Conservation (phyloP, 2,113 vertebrate species). For the Triplophysa rosa region DNA sequence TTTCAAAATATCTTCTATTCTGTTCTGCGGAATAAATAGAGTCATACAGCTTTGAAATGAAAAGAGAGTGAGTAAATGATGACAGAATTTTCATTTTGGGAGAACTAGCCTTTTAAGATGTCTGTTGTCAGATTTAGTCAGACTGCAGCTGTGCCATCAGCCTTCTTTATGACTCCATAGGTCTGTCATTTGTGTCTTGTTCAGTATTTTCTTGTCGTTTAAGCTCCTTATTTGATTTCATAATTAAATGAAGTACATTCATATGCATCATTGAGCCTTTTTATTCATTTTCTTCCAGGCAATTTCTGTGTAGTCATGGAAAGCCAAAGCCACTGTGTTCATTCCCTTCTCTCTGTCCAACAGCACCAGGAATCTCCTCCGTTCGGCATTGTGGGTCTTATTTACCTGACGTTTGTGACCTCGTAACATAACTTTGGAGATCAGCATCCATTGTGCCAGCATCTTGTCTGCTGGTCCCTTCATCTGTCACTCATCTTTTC, state of each 20-base stretch:
- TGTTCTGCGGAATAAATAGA: no score
- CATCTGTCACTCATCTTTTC: slow-evolving; percentile 39
- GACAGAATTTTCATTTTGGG: no score
- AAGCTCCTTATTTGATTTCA: no score
- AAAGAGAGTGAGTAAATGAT: no score
- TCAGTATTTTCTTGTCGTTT: no score
- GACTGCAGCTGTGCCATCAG: slow-evolving; percentile 2
- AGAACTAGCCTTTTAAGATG: background rate
- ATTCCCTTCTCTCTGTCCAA: slow-evolving; percentile 46
- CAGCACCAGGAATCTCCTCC: slow-evolving; percentile 46
- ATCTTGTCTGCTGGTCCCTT: slow-evolving; percentile 46
- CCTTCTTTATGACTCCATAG: background rate
- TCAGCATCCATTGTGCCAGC: slow-evolving; percentile 34
- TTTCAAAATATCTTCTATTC: no score
- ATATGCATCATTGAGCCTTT: background rate
- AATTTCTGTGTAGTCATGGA: background rate
- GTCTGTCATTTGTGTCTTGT: background rate
- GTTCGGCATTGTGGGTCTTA: slow-evolving; percentile 48
- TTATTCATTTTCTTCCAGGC: background rate
- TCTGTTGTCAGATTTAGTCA: background rate
- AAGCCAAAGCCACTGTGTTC: background rate
- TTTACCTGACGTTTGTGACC: slow-evolving; percentile 50
- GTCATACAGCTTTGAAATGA: no score
- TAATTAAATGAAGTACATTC: background rate
- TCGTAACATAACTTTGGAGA: slow-evolving; percentile 29